phyloP scores from a whole-genome alignment of 2,113 vertebrate genomes.

The Gallinago media region DNA sequence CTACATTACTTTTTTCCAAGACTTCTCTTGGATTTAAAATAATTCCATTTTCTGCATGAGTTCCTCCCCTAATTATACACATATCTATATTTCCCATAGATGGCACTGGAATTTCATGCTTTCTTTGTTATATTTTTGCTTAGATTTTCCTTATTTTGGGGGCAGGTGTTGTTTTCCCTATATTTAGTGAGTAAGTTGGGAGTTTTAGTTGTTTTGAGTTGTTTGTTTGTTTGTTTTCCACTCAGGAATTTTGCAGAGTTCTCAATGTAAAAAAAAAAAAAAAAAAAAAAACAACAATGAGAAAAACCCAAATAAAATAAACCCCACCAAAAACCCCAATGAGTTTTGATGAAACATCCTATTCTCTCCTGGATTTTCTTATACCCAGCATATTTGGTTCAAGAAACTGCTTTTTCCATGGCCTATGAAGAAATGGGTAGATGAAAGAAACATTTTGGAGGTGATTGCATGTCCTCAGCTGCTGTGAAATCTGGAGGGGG shows the following conservation, averaged over 20 bases:
- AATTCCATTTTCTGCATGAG: conserved; percentile 10
- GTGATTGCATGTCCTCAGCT: fast-evolving
- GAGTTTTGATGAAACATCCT: neutral
- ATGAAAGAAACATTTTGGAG: neutral
- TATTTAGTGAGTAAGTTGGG: neutral
- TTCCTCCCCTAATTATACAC: neutral
- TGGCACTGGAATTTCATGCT: conserved; percentile 14
- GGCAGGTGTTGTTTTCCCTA: neutral
- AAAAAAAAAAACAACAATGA: neutral
- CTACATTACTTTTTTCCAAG: neutral
- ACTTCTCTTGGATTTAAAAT: neutral
- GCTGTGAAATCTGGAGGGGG: neutral
- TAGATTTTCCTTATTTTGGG: neutral
- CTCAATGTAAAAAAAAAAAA: neutral
- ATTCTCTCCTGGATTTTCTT: neutral
- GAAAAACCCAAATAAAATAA: neutral
- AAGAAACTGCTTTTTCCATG: neutral
- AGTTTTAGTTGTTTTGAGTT: neutral
- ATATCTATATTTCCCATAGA: neutral
- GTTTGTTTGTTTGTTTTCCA: neutral
- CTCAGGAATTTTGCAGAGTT: neutral
- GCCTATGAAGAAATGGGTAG: neutral
- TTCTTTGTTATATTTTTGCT: neutral
- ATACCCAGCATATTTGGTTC: neutral
- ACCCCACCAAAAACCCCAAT: neutral